Evolutionary conservation across 2,888 invertebrate genomes (phyloP).

Genomic region (Nycteola revayana): DNA sequence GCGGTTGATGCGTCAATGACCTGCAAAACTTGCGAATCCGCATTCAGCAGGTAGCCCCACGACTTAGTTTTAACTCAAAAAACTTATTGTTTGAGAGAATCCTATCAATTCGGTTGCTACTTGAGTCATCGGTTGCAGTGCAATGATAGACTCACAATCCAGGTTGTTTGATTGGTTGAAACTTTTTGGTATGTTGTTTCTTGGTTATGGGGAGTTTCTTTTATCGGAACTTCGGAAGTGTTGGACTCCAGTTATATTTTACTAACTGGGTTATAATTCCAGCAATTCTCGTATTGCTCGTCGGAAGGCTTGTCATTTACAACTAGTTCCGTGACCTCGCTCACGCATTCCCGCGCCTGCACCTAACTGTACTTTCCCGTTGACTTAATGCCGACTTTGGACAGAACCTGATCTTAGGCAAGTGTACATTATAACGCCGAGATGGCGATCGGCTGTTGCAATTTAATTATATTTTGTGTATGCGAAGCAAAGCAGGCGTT

Average conservation of each 20-base stretch:
- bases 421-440: constrained; percentile 71
- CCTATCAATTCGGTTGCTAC: constrained; percentile 23
- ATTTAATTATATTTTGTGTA: constrained; percentile 79
- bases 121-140: constrained; percentile 20
- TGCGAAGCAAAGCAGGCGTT: constrained; percentile 62
- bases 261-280: constrained; percentile 52
- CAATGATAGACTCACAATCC: constrained; percentile 18
- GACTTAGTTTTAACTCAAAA: constrained; percentile 46
- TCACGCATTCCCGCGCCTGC: constrained; percentile 82
- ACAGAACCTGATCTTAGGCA: constrained; percentile 78
- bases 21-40: constrained; percentile 77
- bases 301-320: constrained; percentile 78
- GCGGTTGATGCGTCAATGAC: constrained; percentile 79
- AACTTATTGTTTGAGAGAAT: constrained; percentile 44
- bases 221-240: constrained; percentile 23
- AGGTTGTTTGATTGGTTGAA: constrained; percentile 19
- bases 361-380: constrained; percentile 82
- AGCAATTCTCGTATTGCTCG: constrained; percentile 65
- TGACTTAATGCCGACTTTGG: constrained; percentile 80
- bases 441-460: constrained; percentile 74
- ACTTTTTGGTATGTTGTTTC: constrained; percentile 21
- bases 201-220: constrained; percentile 12
- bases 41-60: constrained; percentile 68
- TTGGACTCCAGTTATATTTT: constrained; percentile 26
- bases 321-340: constrained; percentile 83